Evolutionary conservation across 2,797 vertebrate species (phyloP), one percentile per base, ranked within the genome.

Genomic region (Semotilus atromaculatus): DNA sequence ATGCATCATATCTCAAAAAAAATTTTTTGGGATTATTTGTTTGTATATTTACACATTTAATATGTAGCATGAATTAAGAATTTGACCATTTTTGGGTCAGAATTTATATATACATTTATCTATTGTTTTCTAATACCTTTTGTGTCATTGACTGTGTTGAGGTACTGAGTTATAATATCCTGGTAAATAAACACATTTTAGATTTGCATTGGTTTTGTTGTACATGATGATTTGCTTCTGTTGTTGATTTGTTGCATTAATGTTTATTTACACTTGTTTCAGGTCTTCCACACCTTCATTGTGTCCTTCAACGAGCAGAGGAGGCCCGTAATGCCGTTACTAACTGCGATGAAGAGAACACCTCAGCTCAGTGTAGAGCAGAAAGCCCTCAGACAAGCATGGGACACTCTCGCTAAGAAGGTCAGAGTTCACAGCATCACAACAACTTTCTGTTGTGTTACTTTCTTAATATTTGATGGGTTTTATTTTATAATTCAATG

Each of bases 251-350:
- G 23, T 71, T 31, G 23, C 83, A 43, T 64, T 55, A 68, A 66
- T 77, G 34, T 85, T 31, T 60, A 26, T 72, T 62, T 26, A 26
- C 53, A 13, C 26, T 51, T 51, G 11, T 72, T 82, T 72, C 83
- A 96, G 95, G 95, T 95, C 6, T 94, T 97, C 90, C 95, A 97
- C 66, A 96, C 96, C 21, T 99, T 98, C 79, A 88, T 96, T 92
- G 96, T 96, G 85, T 95, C 94, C 26, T 97, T 99, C 88, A 96
- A 95, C 9, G 96, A 97, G 91, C 97, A 94, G 88, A 96, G 97
- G 9, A 93, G 93, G 0, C 82, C 93, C 3, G 96, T 98, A 88
- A 89, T 96, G 93, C 95, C 96, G 0, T 38, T 97, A 55, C 72
- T 98, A 85, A 94, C 94, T 0, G 92, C 93, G 0, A 96, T 95